Evolutionary conservation across 2,888 invertebrate genomes (phyloP).

Genomic region (Tachina grossa): DNA sequence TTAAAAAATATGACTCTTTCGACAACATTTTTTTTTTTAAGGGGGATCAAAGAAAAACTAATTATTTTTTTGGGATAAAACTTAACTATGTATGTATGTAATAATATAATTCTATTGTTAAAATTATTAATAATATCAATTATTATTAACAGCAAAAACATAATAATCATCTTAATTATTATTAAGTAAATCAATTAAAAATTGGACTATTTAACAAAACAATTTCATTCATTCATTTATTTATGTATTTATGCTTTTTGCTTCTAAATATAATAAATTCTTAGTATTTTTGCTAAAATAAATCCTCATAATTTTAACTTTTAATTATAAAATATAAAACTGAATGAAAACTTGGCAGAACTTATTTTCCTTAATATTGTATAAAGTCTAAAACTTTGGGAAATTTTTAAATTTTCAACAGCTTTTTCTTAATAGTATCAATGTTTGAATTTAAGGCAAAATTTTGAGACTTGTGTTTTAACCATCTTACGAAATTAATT

Average conservation of each 20-base stretch:
- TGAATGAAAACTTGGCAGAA: slow-evolving; percentile 16
- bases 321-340: slow-evolving; percentile 7
- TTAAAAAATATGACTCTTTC: slow-evolving; percentile 68
- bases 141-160: slow-evolving; percentile 47
- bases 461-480: not conserved
- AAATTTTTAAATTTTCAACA: slow-evolving; percentile 14
- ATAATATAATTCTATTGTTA: slow-evolving; percentile 6
- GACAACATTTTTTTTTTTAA: slow-evolving; percentile 38
- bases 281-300: slow-evolving; percentile 45
- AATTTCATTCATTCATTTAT: slow-evolving; percentile 21
- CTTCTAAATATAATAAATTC: slow-evolving; percentile 65
- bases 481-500: slow-evolving; percentile 3
- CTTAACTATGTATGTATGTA: slow-evolving; percentile 4
- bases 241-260: not conserved
- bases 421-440: not conserved
- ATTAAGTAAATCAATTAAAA: slow-evolving; percentile 47
- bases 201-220: slow-evolving; percentile 68
- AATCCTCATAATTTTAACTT: slow-evolving; percentile 41
- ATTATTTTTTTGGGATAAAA: slow-evolving; percentile 20
- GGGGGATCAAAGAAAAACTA: slow-evolving; percentile 34
- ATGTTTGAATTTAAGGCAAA: not conserved
- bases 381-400: not conserved
- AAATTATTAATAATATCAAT: slow-evolving; percentile 42
- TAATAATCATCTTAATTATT: slow-evolving; percentile 30
- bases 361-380: slow-evolving; percentile 16